phyloP scores from a whole-genome alignment of 2,888 invertebrate genomes.

The Tethea ocularis region DNA sequence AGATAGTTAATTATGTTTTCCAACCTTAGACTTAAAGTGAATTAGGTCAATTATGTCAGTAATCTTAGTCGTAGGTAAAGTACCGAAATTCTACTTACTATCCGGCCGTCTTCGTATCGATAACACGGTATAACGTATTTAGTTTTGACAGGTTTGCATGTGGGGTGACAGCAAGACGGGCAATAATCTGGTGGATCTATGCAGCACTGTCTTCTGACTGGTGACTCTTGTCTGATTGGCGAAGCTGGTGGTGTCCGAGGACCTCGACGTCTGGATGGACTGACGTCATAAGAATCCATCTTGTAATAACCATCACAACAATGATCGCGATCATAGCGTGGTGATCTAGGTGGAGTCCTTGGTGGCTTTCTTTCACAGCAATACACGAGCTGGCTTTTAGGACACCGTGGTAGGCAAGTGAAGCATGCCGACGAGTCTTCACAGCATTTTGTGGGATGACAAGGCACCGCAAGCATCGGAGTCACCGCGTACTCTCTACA shows the following conservation, averaged over 20 bases:
- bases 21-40: too few species aligned
- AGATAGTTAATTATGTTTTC: too few species aligned
- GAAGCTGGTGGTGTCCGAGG: slow-evolving; percentile 23
- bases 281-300: slow-evolving; percentile 11
- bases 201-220: slow-evolving; percentile 7
- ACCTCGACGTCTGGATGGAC: slow-evolving; percentile 12
- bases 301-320: slow-evolving; percentile 12
- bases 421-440: slow-evolving; percentile 45
- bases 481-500: slow-evolving; percentile 56
- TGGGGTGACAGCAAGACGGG: slow-evolving; percentile 27
- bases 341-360: slow-evolving; percentile 19
- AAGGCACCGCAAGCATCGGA: slow-evolving; percentile 53
- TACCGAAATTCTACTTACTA: slow-evolving; percentile 63
- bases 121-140: slow-evolving; percentile 79
- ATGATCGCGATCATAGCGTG: slow-evolving; percentile 17
- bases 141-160: slow-evolving; percentile 56
- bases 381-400: slow-evolving; percentile 43
- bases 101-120: slow-evolving; percentile 76
- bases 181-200: slow-evolving; percentile 24
- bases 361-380: slow-evolving; percentile 46
- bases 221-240: slow-evolving; percentile 17
- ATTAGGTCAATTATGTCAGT: too few species aligned
- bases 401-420: slow-evolving; percentile 58
- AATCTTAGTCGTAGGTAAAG: background rate
- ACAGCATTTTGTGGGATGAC: slow-evolving; percentile 42